phyloP scores from a whole-genome alignment of 2,797 vertebrate species.

The Ceryle rudis region DNA sequence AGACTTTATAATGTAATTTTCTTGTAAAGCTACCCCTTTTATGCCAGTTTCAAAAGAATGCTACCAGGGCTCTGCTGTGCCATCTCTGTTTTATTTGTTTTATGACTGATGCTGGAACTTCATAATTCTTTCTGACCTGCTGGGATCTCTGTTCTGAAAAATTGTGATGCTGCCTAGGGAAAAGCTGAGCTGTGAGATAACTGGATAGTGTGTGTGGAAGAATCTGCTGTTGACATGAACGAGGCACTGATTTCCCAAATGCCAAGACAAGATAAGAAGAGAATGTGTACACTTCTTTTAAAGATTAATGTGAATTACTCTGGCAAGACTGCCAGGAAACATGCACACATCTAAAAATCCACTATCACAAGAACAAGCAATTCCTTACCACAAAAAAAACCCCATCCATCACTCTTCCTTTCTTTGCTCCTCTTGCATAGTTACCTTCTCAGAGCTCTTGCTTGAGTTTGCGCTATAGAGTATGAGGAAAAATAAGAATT shows the following conservation, averaged over 20 bases:
- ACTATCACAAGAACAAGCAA: constrained; percentile 33
- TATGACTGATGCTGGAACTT: neutral
- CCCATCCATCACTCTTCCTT: neutral
- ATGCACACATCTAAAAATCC: constrained; percentile 29
- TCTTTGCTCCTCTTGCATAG: neutral
- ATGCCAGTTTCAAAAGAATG: neutral
- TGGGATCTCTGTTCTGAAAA: neutral
- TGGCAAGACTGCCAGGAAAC: constrained; percentile 38
- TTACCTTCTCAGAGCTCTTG: neutral
- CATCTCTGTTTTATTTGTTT: neutral
- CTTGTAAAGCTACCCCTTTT: neutral
- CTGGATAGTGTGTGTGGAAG: neutral
- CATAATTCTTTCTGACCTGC: neutral
- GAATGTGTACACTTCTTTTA: neutral
- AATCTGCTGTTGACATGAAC: neutral
- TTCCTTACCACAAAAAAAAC: neutral
- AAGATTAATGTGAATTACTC: neutral
- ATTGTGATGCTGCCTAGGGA: neutral
- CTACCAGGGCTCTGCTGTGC: neutral
- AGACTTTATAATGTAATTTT: neutral
- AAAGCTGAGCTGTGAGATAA: neutral
- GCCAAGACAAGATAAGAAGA: neutral
- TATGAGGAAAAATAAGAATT: neutral
- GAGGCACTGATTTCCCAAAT: neutral
- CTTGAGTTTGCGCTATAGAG: neutral